Percentiles rank a stretch among this genome's conserved stretches.
Conservation (phyloP, 1,140 invertebrate genomes). For the Leptinotarsa lineolata region DNA sequence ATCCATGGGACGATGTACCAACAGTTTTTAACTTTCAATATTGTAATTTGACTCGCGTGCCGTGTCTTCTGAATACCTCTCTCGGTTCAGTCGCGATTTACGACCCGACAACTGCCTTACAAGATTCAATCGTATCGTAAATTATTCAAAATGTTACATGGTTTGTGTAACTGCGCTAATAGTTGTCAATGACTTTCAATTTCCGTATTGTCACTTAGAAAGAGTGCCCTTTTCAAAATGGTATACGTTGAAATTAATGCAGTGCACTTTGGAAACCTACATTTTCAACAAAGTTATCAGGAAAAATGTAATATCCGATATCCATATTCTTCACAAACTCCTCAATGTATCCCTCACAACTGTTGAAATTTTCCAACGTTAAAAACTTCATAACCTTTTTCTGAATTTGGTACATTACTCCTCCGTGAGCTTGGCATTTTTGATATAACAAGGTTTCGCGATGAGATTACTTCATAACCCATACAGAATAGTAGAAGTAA, state of each 20-base stretch:
- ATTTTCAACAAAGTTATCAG: too few species aligned
- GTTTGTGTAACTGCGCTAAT: neutral
- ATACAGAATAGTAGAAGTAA: too few species aligned
- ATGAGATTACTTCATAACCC: too few species aligned
- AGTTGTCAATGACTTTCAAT: neutral
- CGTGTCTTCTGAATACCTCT: neutral
- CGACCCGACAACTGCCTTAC: slow-evolving; percentile 7
- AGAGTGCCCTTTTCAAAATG: neutral
- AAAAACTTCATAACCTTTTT: too few species aligned
- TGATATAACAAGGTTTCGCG: too few species aligned
- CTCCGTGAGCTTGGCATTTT: too few species aligned
- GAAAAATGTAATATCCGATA: too few species aligned
- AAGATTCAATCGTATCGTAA: slow-evolving; percentile 3
- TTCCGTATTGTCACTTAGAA: neutral
- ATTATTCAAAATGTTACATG: neutral
- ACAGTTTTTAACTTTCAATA: neutral
- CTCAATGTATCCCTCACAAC: too few species aligned
- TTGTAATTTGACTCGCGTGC: slow-evolving; percentile 7
- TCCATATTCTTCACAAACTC: too few species aligned
- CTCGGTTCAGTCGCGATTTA: neutral
- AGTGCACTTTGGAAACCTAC: too few species aligned
- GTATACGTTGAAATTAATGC: neutral
- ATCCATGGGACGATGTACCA: neutral
- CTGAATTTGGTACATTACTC: too few species aligned
- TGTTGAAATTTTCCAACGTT: too few species aligned